Base-by-base conservation (phyloP, 2,797 vertebrate species). In the Sebastes matsubarae region DNA sequence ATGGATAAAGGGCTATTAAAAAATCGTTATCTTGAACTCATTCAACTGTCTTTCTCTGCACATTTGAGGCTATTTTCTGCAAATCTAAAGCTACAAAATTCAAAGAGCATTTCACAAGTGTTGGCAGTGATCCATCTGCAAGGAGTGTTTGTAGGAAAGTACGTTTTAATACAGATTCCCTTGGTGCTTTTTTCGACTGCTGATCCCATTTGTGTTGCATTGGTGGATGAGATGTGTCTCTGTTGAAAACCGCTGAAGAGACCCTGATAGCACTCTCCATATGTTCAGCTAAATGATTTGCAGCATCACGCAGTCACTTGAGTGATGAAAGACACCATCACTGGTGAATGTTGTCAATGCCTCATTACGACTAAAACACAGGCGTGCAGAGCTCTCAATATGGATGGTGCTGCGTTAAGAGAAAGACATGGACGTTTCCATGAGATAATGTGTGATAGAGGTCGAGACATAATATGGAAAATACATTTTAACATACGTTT, bases 231-330 rank as follows among this genome's bases (percentile, higher is more conserved):
- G 79, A 85, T 80, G 70, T 82, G 69, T 83, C 73, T 84, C 83
- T 68, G 79, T 68, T 75, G 76, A 89, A 83, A 90, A 70, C 71
- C 68, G 82, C 85, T 80, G 85, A 89, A 63, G 88, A 91, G 89
- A 91, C 86, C 81, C 76, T 88, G 83, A 80, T 82, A 65, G 82
- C 82, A 22, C 82, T 84, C 86, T 88, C 89, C 88, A 92, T 93
- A 92, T 94, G 91, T 90, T 92, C 80, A 42, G 77, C 86, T 89
- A 87, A 93, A 93, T 83, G 69, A 89, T 68, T 83, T 91, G 80
- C 83, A 90, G 79, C 81, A 84, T 86, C 79, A 78, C 64, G 80
- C 71, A 84, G 84, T 82, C 87, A 78, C 83, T 90, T 84, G 84
- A 88, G 84, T 87, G 87, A 90, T 88, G 84, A 90, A 88, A 85